These are phyloP conservation scores for Collichthys lucidus DNA, from an alignment of 2,113 vertebrate genomes.

Conservation along the genomic window DNA sequence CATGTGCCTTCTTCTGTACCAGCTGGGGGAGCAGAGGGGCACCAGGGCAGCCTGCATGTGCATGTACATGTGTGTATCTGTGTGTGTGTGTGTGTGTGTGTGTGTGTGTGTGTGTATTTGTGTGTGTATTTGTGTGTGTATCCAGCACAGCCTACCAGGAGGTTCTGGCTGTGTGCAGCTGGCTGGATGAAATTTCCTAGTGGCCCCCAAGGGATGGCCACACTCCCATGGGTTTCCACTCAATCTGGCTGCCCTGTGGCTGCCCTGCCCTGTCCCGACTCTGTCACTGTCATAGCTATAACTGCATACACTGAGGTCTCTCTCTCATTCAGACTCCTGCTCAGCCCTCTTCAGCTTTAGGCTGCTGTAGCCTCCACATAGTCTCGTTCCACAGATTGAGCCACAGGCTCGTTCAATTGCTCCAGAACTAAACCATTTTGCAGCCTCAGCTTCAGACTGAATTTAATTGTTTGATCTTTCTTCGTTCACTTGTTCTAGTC, in stretches of 20 bases:
- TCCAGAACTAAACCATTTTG: slow-evolving; percentile 40
- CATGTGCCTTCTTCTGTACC: slow-evolving; percentile 59
- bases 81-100: not conserved
- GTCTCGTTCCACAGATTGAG: slow-evolving; percentile 1
- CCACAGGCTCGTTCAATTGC: slow-evolving; percentile 25
- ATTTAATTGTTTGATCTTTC: slow-evolving; percentile 1
- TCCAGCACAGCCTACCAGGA: slow-evolving; percentile 74
- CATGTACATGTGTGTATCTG: not conserved
- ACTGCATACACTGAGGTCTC: slow-evolving; percentile 18
- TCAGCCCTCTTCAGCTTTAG: slow-evolving; percentile 1
- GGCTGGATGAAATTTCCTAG: slow-evolving; percentile 78
- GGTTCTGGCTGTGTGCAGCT: slow-evolving; percentile 82
- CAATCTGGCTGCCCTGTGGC: slow-evolving; percentile 70
- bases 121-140: not conserved
- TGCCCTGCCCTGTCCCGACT: slow-evolving; percentile 53
- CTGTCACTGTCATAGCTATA: slow-evolving; percentile 42
- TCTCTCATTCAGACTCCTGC: not conserved
- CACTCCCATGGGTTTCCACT: slow-evolving; percentile 72
- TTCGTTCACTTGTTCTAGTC: not conserved
- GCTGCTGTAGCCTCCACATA: not conserved
- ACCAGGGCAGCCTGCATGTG: slow-evolving; percentile 72
- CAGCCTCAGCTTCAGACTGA: slow-evolving; percentile 30
- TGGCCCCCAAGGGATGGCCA: slow-evolving; percentile 74
- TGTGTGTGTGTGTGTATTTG: not conserved
- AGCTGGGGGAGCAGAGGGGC: slow-evolving; percentile 75